These are phyloP conservation scores for Euplexia lucipara DNA, from an alignment of 2,888 invertebrate genomes.

Conservation along the genomic window DNA sequence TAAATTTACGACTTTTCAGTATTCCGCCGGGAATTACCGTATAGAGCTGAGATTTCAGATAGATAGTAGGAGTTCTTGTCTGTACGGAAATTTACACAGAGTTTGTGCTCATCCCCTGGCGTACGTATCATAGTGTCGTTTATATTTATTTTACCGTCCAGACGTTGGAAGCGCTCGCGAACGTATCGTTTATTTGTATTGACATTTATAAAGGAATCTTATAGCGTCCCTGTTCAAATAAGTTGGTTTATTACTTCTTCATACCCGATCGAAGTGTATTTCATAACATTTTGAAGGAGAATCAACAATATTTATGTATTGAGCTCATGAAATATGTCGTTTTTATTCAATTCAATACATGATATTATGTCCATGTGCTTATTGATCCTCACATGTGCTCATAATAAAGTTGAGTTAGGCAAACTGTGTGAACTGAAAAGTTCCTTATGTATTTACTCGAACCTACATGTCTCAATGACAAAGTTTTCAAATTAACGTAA, in stretches of 20 bases:
- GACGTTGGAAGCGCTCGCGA: conserved; percentile 35
- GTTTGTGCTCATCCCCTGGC: conserved; percentile 66
- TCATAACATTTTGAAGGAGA: not conserved
- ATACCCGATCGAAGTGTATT: conserved; percentile 20
- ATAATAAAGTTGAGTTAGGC: conserved; percentile 2
- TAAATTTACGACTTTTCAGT: conserved; percentile 88
- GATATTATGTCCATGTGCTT: no score
- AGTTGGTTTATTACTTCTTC: conserved; percentile 28
- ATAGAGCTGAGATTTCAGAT: conserved; percentile 81
- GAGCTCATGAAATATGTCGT: not conserved
- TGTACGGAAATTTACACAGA: conserved; percentile 75
- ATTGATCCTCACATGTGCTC: not conserved
- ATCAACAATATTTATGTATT: conserved; percentile 6
- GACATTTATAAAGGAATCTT: conserved; percentile 34
- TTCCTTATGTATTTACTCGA: not conserved
- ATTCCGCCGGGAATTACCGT: conserved; percentile 85
- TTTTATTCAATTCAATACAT: conserved; percentile 6
- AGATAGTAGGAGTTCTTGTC: conserved; percentile 74
- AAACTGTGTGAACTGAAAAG: not conserved
- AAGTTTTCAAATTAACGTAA: conserved; percentile 11
- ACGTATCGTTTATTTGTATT: conserved; percentile 41
- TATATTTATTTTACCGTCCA: conserved; percentile 51
- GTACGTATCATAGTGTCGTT: conserved; percentile 55
- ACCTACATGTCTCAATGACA: not conserved
- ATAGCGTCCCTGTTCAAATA: conserved; percentile 37